Evolutionary conservation across 2,113 vertebrate species (phyloP), one percentile per base, ranked within the genome.

Genomic region (Eptesicus fuscus): DNA sequence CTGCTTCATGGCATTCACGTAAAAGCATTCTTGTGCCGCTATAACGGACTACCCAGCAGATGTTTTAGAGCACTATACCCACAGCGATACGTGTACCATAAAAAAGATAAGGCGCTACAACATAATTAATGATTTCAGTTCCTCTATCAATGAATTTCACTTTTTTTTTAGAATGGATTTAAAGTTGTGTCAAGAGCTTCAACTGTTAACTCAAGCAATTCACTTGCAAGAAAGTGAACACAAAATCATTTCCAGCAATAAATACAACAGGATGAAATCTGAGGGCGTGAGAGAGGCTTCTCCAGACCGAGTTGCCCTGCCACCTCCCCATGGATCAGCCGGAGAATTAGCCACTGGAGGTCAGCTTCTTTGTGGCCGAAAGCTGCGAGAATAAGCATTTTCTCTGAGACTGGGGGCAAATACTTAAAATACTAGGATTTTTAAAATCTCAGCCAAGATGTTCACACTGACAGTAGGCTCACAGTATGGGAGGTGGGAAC

Each of bases 61-160:
- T 97, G 96, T 97, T 97, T 97, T 95, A 97, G 96, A 97, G 95
- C 76, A 77, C 90, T 89, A 93, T 83, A 92, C 93, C 92, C 95
- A 96, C 69, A 95, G 95, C 84, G 97, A 90, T 67, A 40, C 59
- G 74, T 77, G 83, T 82, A 96, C 95, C 93, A 96, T 92, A 97
- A 98, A 97, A 97, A 96, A 94, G 94, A 97, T 90, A 98, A 95
- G 90, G 84, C 91, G 82, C 83, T 93, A 92, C 80, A 82, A 95
- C 44, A 5, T 96, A 96, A 98, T 97, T 97, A 98, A 97, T 98
- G 94, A 91, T 93, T 97, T 96, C 93, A 95, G 95, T 96, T 97
- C 80, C 91, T 97, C 92, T 40, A 97, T 80, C 97, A 98, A 96
- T 96, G 37, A 97, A 97, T 97, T 97, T 87, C 84, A 93, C 92